Evolutionary conservation across 2,888 invertebrate species (phyloP).

Genomic region (Eupithecia abbreviata): DNA sequence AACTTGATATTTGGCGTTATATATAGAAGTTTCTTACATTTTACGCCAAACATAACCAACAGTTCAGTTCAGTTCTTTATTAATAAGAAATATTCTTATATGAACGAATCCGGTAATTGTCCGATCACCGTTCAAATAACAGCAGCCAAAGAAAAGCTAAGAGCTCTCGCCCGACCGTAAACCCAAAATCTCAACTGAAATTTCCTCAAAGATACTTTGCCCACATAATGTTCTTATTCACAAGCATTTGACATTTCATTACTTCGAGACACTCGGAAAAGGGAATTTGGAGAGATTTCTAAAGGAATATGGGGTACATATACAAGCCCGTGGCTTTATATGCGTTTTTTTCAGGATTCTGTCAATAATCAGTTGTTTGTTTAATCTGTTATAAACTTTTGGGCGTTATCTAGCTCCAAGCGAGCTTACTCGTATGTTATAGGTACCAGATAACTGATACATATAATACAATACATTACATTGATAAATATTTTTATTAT

Average conservation of each 20-base stretch:
- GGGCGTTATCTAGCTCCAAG: no score
- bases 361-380: neutral
- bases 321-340: neutral
- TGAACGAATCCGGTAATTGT: no score
- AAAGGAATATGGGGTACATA: slow-evolving; percentile 3
- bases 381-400: neutral
- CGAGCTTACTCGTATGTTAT: no score
- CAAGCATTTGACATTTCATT: slow-evolving; percentile 52
- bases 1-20: no score
- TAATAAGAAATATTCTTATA: no score
- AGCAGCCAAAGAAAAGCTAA: neutral
- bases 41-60: no score
- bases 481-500: no score
- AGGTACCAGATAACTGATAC: no score
- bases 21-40: no score
- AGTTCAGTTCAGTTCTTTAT: no score
- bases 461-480: no score
- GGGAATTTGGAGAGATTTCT: slow-evolving; percentile 19
- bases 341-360: neutral
- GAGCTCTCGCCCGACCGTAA: slow-evolving; percentile 12
- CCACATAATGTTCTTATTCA: slow-evolving; percentile 41
- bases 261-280: slow-evolving; percentile 37
- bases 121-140: neutral
- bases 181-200: slow-evolving; percentile 32
- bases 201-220: slow-evolving; percentile 30